Evolutionary conservation across 2,797 vertebrate genomes (phyloP).

Genomic region (Sylvilagus floridanus): DNA sequence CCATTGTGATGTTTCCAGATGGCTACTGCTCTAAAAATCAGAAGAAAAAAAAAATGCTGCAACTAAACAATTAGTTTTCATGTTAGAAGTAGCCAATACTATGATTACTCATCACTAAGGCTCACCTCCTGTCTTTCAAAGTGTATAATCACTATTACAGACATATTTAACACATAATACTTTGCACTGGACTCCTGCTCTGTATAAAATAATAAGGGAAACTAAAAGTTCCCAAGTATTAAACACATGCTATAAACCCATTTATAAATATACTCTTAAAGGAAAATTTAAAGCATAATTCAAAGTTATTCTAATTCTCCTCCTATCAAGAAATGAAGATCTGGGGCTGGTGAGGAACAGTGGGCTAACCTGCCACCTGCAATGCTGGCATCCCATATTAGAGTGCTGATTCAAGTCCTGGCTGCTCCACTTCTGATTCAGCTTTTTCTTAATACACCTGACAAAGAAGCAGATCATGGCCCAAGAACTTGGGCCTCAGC

Average conservation of each 20-base stretch:
- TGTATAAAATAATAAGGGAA: not conserved
- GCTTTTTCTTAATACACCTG: no score
- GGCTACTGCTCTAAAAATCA: slow-evolving; percentile 2
- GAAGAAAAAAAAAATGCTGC: not conserved
- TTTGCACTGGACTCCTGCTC: not conserved
- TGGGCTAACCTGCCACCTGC: no score
- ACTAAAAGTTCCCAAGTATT: not conserved
- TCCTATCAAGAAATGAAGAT: slow-evolving; percentile 11
- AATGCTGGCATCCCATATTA: no score
- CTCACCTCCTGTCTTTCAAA: not conserved
- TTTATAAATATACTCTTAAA: slow-evolving; percentile 8
- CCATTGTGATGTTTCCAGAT: not conserved
- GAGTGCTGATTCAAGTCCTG: no score
- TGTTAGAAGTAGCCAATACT: not conserved
- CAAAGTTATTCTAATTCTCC: slow-evolving; percentile 49
- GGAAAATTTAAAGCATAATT: slow-evolving; percentile 1
- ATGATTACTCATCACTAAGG: not conserved
- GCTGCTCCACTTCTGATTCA: no score
- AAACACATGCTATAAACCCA: not conserved
- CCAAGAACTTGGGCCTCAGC: no score
- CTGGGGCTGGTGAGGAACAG: no score
- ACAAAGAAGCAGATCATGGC: no score
- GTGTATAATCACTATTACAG: not conserved
- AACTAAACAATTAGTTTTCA: slow-evolving; percentile 15
- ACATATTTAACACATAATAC: not conserved